These are phyloP conservation scores for Malurus leucopterus DNA, from an alignment of 2,797 vertebrate genomes.

Conservation along the genomic window DNA sequence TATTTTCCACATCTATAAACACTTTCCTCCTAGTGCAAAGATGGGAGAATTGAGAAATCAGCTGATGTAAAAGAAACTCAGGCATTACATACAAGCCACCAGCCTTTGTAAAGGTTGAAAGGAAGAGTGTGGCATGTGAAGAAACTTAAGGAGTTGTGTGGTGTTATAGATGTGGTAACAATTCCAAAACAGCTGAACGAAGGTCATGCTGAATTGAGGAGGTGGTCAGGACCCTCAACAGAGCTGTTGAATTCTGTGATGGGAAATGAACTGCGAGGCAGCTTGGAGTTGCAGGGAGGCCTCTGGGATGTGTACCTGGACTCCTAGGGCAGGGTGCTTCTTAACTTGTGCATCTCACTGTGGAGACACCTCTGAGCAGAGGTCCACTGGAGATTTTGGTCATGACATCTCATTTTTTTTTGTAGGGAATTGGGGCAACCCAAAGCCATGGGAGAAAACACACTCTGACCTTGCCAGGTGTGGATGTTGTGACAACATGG, in stretches of 20 bases:
- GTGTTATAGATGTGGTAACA: background rate
- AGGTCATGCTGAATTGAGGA: background rate
- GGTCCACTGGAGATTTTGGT: rapidly evolving
- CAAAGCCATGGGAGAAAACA: background rate
- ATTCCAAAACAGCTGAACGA: background rate
- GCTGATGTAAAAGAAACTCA: background rate
- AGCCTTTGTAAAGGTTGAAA: background rate
- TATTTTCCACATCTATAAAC: background rate
- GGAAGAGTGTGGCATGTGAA: background rate
- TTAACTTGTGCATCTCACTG: background rate
- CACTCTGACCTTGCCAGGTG: background rate
- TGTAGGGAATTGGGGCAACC: background rate
- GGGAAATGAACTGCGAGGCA: background rate
- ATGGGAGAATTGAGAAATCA: background rate
- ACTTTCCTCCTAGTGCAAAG: background rate
- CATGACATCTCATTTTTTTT: background rate
- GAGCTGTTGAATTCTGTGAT: rapidly evolving
- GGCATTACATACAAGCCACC: background rate
- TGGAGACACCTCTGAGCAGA: background rate
- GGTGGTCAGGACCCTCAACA: background rate
- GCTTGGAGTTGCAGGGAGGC: background rate
- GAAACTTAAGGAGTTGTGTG: background rate
- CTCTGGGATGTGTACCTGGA: background rate
- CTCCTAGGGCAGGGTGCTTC: background rate
- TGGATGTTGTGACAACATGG: background rate